Evolutionary conservation across 1,140 invertebrate species (phyloP), one percentile per base, ranked within the genome.

Genomic region (Cataglyphis hispanica): DNA sequence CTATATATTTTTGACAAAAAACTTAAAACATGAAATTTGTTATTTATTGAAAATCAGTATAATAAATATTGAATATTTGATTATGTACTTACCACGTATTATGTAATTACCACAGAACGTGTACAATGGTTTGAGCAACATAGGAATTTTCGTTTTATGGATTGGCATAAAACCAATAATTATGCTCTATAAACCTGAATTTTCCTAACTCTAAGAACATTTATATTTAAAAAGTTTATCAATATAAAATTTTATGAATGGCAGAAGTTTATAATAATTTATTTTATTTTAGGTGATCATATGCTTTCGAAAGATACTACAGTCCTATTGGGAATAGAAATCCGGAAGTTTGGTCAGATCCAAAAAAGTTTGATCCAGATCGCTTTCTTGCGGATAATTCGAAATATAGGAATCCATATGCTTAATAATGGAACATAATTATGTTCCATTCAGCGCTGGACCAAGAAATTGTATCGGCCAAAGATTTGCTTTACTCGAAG

Each of bases 291-390:
- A 93, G 91, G 83, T 46, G 64, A 86, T 37, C 86, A 74, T 60
- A 8, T 66, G 0, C 58, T 96, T 50, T 95, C 95, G 13, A 93
- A 93, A 56, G 95, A 94, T 11, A 94, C 94, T 13, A 91, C 91
- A 0, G 77, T 96, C 0, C 50, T 93, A 0, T 77, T 97, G 0
- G 90, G 95, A 31, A 95, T 85, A 85, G 74, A 10, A 76, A 91
- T 69, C 81, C 91, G 0, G 25, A 84, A 13, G 56, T 89, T 43
- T 98, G 96, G 90, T 96, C 97, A 53, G 96, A 98, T 90, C 98
- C 98, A 0, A 94, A 97, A 46, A 95, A 93, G 3, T 98, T 98
- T 89, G 95, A 89, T 98, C 90, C 90, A 0, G 89, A 91, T 64
- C 76, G 90, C 37, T 91, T 98, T 93, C 92, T 96, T 16, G 95